A percentile compares a stretch with the other conserved stretches of the same genome.
phyloP scores from a whole-genome alignment of 1,140 invertebrate genomes.

The Bombus sibiricus region DNA sequence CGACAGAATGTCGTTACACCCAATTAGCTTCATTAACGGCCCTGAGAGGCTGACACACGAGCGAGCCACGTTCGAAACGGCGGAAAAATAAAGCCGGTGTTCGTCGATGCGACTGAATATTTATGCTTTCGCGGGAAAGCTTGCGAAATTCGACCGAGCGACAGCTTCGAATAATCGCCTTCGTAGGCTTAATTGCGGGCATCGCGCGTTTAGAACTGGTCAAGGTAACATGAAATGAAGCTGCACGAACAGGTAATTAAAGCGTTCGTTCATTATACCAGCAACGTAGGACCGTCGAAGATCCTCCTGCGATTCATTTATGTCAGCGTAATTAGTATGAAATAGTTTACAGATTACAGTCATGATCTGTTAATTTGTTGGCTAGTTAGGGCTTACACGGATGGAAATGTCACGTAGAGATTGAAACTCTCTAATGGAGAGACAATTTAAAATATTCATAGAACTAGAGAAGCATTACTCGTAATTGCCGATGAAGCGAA shows the following conservation, averaged over 20 bases:
- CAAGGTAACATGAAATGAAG: not conserved
- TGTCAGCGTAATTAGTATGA: not conserved
- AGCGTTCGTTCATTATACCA: slow-evolving; percentile 15
- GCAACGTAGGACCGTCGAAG: not conserved
- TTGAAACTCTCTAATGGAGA: no score
- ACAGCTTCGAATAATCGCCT: not conserved
- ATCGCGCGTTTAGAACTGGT: not conserved
- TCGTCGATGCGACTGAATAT: slow-evolving; percentile 12
- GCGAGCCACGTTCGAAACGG: slow-evolving; percentile 15
- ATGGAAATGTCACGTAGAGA: not conserved
- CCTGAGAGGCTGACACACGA: slow-evolving; percentile 63
- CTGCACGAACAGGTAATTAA: slow-evolving; percentile 17
- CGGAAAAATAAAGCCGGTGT: slow-evolving; percentile 40
- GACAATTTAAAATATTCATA: no score
- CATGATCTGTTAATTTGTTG: not conserved
- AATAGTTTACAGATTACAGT: not conserved
- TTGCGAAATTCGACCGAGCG: not conserved
- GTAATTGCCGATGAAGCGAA: no score
- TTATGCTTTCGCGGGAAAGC: not conserved
- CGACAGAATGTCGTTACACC: slow-evolving; percentile 71
- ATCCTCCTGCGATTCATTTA: slow-evolving; percentile 1
- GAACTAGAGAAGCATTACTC: not conserved
- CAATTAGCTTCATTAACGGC: slow-evolving; percentile 75
- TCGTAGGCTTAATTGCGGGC: not conserved
- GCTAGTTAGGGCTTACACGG: not conserved